Base-by-base conservation (phyloP, 2,113 vertebrate genomes). In the Datnioides undecimradiatus region DNA sequence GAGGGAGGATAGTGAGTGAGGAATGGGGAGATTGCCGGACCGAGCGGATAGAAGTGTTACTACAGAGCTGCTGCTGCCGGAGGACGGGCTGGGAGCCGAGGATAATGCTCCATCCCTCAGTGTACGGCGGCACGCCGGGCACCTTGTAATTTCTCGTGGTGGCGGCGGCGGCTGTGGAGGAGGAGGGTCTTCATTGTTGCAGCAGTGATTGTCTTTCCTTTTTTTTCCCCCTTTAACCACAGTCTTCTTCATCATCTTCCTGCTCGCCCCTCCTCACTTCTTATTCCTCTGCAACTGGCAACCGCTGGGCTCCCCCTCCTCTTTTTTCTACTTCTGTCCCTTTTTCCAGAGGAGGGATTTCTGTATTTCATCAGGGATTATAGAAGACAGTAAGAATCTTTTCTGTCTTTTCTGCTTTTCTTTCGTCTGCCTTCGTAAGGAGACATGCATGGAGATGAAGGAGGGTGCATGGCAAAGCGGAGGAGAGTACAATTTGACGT, bases 41-140 rank as follows among this genome's bases (percentile, higher is more conserved):
- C 33, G 72, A 91, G 83, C 67, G 73, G 92, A 92, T 43, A 90
- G 90, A 93, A 94, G 94, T 94, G 93, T 95, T 95, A 95, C 93
- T 95, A 95, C 91, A 90, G 90, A 82, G 90, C 90, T 93, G 91
- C 87, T 82, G 89, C 92, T 91, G 83, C 71, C 74, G 88, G 90
- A 90, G 84, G 88, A 85, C 80, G 75, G 81, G 80, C 78, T 80
- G 87, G 80, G 89, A 82, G 80, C 69, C 40, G 72, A 89, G 92
- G 94, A 94, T 90, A 72, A 93, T 85, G 90, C 93, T 88, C 88
- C 87, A 80, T 83, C 87, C 90, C 83, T 88, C 89, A 73, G 83
- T 58, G 68, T 78, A 60, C 76, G 72, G 74, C 71, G 1, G 80
- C 67, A 79, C 60, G 25, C 77, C 17, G 90, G 92, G 87, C 89